phyloP scores from a whole-genome alignment of 2,797 vertebrate genomes.

The Argentina silus region DNA sequence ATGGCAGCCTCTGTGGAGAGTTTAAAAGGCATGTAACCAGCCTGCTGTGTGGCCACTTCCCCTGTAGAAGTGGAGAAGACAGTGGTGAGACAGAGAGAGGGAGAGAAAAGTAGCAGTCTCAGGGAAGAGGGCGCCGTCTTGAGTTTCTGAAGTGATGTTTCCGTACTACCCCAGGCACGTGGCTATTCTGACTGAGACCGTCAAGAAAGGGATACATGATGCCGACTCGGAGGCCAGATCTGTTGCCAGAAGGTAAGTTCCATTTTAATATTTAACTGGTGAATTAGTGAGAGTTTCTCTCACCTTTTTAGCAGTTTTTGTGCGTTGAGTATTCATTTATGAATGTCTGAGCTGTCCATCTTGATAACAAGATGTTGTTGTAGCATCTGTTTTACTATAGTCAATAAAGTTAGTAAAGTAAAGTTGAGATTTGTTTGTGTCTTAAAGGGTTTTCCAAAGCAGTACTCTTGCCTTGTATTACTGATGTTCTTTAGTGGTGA shows the following conservation, averaged over 20 bases:
- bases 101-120: not conserved
- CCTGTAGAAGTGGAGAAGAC: constrained; percentile 11
- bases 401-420: no score
- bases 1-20: constrained; percentile 57
- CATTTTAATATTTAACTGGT: not conserved
- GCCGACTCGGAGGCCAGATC: constrained; percentile 96
- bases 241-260: constrained; percentile 95
- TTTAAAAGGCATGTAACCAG: constrained; percentile 62
- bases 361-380: no score
- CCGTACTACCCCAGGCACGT: constrained; percentile 87
- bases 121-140: not conserved
- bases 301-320: not conserved
- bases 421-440: no score
- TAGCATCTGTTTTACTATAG: no score
- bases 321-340: no score
- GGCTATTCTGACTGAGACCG: constrained; percentile 95
- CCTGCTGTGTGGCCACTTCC: constrained; percentile 47
- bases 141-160: constrained; percentile 48
- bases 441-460: no score
- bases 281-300: not conserved
- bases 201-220: constrained; percentile 97
- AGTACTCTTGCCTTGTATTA: no score
- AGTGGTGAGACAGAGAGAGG: constrained; percentile 7
- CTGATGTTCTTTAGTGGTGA: no score
- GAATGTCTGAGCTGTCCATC: no score